phyloP scores from a whole-genome alignment of 2,113 vertebrate genomes.

The Gambusia holbrooki region DNA sequence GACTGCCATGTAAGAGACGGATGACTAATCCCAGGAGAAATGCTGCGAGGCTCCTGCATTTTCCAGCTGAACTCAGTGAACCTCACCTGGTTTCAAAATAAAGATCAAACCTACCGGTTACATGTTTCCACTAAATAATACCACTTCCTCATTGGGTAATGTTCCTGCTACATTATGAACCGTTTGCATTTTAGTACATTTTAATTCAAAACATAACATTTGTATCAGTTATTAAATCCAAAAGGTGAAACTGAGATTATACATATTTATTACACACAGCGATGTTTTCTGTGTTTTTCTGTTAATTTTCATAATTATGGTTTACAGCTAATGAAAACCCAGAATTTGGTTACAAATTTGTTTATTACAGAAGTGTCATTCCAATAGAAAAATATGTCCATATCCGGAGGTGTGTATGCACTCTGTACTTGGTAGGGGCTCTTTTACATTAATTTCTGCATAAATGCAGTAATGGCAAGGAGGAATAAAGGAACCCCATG shows the following conservation, averaged over 20 bases:
- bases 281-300: neutral
- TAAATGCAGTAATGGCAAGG: too few species aligned
- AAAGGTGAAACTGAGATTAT: neutral
- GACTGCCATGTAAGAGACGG: constrained; percentile 8
- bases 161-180: neutral
- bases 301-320: neutral
- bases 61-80: neutral
- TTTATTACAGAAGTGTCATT: too few species aligned
- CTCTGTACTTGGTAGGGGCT: too few species aligned
- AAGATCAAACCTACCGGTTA: neutral
- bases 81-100: neutral
- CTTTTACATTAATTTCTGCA: too few species aligned
- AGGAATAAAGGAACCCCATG: too few species aligned
- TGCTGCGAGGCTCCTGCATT: neutral
- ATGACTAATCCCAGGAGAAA: neutral
- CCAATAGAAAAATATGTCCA: too few species aligned
- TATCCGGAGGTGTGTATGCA: too few species aligned
- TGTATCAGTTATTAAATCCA: neutral
- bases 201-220: neutral
- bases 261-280: neutral
- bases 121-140: neutral
- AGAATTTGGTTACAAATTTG: too few species aligned
- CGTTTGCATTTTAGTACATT: neutral
- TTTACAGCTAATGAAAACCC: neutral
- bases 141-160: neutral